Evolutionary conservation across 2,113 vertebrate species (phyloP), one percentile per base, ranked within the genome.

Genomic region (Agapornis roseicollis): DNA sequence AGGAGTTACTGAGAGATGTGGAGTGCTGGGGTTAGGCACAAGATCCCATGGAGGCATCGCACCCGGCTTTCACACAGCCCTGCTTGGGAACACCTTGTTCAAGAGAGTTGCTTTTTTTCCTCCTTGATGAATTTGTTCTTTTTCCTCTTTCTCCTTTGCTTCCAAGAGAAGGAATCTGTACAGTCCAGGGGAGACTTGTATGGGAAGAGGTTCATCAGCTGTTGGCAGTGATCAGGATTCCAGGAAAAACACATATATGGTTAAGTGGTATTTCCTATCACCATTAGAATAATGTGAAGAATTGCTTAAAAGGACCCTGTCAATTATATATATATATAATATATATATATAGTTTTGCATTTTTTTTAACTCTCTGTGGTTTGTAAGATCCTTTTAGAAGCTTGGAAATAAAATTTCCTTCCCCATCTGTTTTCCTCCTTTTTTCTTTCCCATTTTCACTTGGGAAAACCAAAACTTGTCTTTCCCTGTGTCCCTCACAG

Each of bases 401-500:
- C 88, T 93, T 94, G 92, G 89, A 95, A 97, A 97, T 97, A 97
- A 97, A 97, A 94, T 89, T 95, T 94, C 93, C 80, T 96, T 94
- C 53, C 63, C 85, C 50, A 95, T 25, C 70, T 91, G 15, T 77
- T 90, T 93, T 70, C 35, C 87, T 89, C 39, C 39, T 74, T 74
- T 63, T 35, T 77, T 55, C 27, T 46, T 15, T 3, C 8, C 13
- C 23, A 5, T 58, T 82, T 85, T 31, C 58, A n/a, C 50, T 35
- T 79, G 52, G 10, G 46, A 53, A 80, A 77, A 69, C 2, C 9
- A n/a, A 42, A 69, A 6, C 22, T 92, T 50, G 16, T 28, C 33
- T 89, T 84, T 69, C 44, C 25, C 16, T 23, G 10, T 28, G 41
- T 73, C n/a, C 19, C 23, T 46, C 23, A 46, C 16, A 47, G 64